Base-by-base conservation (phyloP, 2,113 vertebrate genomes). In the Canis aureus region DNA sequence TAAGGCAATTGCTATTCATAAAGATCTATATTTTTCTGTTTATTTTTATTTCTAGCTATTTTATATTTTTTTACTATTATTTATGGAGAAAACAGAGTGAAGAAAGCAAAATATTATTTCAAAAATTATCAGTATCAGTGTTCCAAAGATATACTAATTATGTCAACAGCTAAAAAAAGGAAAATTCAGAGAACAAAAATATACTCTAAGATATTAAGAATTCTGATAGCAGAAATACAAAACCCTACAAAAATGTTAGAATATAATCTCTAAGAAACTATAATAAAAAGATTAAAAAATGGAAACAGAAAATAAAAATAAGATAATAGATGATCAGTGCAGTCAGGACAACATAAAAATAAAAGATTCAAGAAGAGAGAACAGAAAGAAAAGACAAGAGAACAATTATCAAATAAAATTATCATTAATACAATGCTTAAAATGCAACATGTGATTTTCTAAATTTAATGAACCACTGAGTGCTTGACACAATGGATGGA, bases 171-270 rank as follows among this genome's bases (percentile, higher is more conserved):
- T 76, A 71, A 6, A 84, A 84, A 92, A 85, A 53, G 69, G 15
- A 82, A 82, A 81, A 67, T 53, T 73, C 35, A 13, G 9, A 95
- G 49, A 96, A 83, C n/a, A 71, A 83, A 97, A 92, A 49, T 83
- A 32, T 81, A 87, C 17, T 29, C 11, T 59, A 62, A 16, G 23
- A 35, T 19, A 67, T 66, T 74, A 89, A 89, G 66, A 2, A 71
- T 17, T 27, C 59, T 80, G 9, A 85, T 51, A 74, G 49, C 6
- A 67, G 12, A 85, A 95, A 73, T 89, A 94, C 3, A 51, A 96
- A 94, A 78, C 9, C 27, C 5, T 88, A 27, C 7, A 43, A 19
- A 69, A 85, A 85, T 66, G 16, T 25, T 85, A 67, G 11, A 62
- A 57, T 88, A 76, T 62, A 88, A 66, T 51, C 20, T 84, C 76